Percentiles rank a stretch among this genome's conserved stretches.
Evolutionary conservation across 2,113 vertebrate species (phyloP).

Genomic region (Macrotis lagotis): DNA sequence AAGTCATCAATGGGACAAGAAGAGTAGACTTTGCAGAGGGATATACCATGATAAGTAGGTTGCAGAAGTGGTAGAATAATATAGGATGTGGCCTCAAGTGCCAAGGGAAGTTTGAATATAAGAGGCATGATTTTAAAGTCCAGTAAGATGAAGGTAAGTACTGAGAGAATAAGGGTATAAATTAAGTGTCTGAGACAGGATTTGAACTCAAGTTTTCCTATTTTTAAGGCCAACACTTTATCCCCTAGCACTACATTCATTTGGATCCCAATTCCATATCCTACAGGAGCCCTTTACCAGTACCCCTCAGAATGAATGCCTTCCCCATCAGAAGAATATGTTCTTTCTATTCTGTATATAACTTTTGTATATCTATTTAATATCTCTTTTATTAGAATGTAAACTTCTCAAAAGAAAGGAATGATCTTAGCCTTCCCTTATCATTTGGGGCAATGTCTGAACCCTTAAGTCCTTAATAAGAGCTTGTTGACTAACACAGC

Average conservation of each 20-base stretch:
- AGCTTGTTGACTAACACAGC: not conserved
- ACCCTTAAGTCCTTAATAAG: not conserved
- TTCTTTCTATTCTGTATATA: not conserved
- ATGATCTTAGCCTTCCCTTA: not conserved
- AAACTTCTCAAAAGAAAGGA: not conserved
- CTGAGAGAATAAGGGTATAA: not conserved
- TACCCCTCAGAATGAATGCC: not conserved
- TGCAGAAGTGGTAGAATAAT: not conserved
- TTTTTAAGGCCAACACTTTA: not conserved
- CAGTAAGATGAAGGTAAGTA: not conserved
- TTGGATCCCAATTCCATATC: not conserved
- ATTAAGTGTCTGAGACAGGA: not conserved
- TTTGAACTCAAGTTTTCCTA: not conserved
- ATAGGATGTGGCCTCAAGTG: not conserved
- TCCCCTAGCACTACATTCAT: not conserved
- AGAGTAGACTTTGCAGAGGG: not conserved
- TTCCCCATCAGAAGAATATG: not conserved
- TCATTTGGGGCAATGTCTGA: not conserved
- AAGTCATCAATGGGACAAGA: not conserved
- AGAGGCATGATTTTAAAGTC: not conserved
- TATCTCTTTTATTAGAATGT: not conserved
- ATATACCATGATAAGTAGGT: not conserved
- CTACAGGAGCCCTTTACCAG: not conserved
- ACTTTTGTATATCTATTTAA: not conserved
- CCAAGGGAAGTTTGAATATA: not conserved